Conservation (phyloP, 2,113 vertebrate genomes). For the Phyllostomus discolor region DNA sequence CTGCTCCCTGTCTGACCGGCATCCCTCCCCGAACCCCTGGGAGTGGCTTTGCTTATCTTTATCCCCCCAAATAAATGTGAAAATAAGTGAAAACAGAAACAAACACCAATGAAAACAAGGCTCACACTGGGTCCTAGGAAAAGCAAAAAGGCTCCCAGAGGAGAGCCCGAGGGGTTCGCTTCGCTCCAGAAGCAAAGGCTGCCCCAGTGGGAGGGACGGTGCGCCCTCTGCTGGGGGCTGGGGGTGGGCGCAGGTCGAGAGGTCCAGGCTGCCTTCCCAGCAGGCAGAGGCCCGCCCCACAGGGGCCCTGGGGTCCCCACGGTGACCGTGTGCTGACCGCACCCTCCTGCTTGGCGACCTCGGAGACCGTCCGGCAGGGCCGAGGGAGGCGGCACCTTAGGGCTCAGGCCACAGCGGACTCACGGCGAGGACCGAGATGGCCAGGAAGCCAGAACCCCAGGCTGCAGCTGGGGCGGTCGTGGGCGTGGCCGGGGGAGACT, state of each 20-base stretch:
- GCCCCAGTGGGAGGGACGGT: too few species aligned
- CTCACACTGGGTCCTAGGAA: accelerated
- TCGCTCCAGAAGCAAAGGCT: neutral
- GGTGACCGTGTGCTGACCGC: accelerated
- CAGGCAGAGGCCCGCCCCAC: neutral
- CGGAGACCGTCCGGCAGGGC: accelerated
- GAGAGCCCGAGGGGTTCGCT: neutral
- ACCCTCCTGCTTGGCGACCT: accelerated
- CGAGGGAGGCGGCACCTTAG: accelerated
- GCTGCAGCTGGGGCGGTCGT: accelerated
- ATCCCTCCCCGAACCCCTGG: neutral
- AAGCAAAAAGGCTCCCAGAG: accelerated
- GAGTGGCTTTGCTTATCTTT: neutral
- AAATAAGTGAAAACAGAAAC: neutral
- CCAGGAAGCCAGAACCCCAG: neutral
- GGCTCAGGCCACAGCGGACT: accelerated
- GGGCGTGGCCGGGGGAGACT: neutral
- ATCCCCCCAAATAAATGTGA: neutral
- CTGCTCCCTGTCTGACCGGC: accelerated
- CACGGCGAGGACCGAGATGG: accelerated
- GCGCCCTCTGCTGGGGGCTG: too few species aligned
- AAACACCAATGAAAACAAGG: neutral
- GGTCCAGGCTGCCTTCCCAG: neutral
- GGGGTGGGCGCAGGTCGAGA: neutral
- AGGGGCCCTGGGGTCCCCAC: accelerated